These are phyloP conservation scores for Cephalophus harveyi DNA, from an alignment of 2,113 vertebrate species.

Conservation along the genomic window DNA sequence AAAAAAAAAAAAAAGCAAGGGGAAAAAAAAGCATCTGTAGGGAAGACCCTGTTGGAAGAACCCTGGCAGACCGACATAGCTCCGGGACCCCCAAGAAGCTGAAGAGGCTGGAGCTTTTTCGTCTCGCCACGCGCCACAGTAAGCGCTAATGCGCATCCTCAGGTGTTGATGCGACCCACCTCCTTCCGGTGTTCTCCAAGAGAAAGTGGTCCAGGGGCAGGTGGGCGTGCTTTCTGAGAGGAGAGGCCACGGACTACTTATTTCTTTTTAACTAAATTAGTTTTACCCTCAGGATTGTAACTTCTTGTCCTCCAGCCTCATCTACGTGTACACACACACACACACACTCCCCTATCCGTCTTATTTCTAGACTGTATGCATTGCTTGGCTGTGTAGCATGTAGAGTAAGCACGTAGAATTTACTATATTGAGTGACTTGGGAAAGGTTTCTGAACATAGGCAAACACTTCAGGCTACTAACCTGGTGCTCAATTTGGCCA, in stretches of 20 bases:
- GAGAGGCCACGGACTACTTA: not conserved
- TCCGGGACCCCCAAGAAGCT: not conserved
- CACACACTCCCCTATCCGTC: not conserved
- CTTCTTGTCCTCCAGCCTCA: not conserved
- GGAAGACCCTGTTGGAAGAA: not conserved
- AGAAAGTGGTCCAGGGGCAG: not conserved
- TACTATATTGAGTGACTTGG: not conserved
- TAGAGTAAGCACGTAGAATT: not conserved
- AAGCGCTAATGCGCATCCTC: rapidly evolving
- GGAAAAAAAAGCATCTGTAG: rapidly evolving
- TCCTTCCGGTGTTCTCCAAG: not conserved
- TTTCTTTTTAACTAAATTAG: not conserved
- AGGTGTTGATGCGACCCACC: rapidly evolving
- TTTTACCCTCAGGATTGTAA: not conserved
- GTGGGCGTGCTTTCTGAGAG: not conserved
- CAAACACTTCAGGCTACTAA: not conserved
- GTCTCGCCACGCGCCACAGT: rapidly evolving
- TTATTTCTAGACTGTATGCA: not conserved
- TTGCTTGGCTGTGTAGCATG: not conserved
- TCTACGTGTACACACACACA: no score
- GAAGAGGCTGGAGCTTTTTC: not conserved
- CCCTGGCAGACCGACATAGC: not conserved
- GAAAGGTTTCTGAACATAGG: not conserved
- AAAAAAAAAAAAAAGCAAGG: no score
- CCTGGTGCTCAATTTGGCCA: not conserved